Evolutionary conservation across 2,797 vertebrate species (phyloP), one percentile per base, ranked within the genome.

Genomic region (Gastrophryne carolinensis): DNA sequence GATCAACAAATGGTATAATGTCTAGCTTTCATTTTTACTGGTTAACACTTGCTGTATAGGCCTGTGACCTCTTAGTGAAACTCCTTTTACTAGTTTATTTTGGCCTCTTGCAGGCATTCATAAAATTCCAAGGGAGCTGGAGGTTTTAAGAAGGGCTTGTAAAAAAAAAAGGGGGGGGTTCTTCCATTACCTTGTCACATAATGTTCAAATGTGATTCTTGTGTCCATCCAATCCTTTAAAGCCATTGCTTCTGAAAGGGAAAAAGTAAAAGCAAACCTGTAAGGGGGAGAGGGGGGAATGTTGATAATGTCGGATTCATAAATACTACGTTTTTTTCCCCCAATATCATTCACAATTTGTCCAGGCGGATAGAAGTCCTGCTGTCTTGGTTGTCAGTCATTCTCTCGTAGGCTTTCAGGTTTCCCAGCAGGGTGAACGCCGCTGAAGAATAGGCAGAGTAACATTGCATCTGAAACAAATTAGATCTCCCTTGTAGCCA

Each of bases 391-490:
- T 85, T 90, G 89, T 89, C 90, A 91, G 87, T 90, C 86, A 90
- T 89, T 85, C 86, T 81, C 80, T 76, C 81, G 74, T 63, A 85
- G 85, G 11, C 85, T 83, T 87, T 87, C 82, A 82, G 86, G 85
- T 87, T 92, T 90, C 90, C 85, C 90, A 91, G 93, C 90, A 91
- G 94, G 64, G 92, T 93, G 89, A 90, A 89, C 92, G 84, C 87
- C 84, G 84, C 81, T 87, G 90, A 91, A 89, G 92, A 93, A 88
- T 89, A 85, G 88, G 88, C 89, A 88, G 83, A 90, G 83, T 84
- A 89, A 89, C 87, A 84, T 60, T 91, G 91, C 96, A 98, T 96
- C 93, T 96, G 95, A 94, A 95, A 96, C 92, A 94, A 94, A 96
- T 97, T 96, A 96, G 92, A 90, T 92, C 90, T 84, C 86, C 80